Conservation (phyloP, 2,113 vertebrate species). For the Malurus cyaneus region DNA sequence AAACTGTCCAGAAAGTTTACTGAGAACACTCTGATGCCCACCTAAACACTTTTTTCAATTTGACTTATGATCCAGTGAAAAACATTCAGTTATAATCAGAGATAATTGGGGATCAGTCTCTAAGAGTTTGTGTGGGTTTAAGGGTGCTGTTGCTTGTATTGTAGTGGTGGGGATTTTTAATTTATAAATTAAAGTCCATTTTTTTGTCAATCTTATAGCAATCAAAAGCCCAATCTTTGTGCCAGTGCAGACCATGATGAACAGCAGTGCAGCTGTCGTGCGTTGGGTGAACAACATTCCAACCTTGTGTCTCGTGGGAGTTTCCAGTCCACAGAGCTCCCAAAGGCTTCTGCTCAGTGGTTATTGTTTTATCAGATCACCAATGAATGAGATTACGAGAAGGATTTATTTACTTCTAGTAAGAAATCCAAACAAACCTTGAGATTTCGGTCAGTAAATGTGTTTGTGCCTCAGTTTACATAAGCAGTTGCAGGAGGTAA, state of each 20-base stretch:
- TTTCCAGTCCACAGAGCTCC: not conserved
- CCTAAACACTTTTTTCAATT: not conserved
- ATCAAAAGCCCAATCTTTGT: not conserved
- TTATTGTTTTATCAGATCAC: not conserved
- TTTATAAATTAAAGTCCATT: not conserved
- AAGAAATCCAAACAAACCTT: not conserved
- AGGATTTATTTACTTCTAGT: not conserved
- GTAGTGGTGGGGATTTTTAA: fast-evolving
- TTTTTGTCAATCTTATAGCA: not conserved
- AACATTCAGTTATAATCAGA: not conserved
- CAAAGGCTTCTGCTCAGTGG: not conserved
- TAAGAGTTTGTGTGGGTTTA: too few species aligned
- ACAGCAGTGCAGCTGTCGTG: not conserved
- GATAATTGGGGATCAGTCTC: not conserved
- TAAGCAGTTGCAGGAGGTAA: not conserved
- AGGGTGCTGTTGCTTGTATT: not conserved
- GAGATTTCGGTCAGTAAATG: not conserved
- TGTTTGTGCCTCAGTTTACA: fast-evolving
- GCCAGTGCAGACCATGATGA: not conserved
- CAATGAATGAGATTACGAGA: not conserved
- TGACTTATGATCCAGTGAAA: not conserved
- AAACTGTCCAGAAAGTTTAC: too few species aligned
- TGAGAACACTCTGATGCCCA: not conserved
- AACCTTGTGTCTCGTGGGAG: not conserved
- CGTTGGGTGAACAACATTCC: not conserved